These are phyloP conservation scores for Agrotis ipsilon DNA, from an alignment of 2,888 invertebrate genomes.

Conservation along the genomic window DNA sequence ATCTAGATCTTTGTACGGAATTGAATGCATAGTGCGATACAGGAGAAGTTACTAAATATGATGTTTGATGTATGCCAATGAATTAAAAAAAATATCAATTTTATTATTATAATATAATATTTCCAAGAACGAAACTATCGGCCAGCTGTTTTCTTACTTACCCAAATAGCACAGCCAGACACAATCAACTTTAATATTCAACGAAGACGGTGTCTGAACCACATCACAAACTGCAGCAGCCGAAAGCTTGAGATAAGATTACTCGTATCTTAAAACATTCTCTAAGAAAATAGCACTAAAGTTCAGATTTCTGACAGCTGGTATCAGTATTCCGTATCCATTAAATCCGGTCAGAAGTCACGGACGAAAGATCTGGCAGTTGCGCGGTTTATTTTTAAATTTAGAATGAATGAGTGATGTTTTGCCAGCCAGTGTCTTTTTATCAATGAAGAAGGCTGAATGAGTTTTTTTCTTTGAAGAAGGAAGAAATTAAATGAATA, in stretches of 20 bases:
- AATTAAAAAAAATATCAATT: too few relatives aligned
- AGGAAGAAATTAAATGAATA: neutral
- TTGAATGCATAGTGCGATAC: too few relatives aligned
- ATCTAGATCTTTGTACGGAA: too few relatives aligned
- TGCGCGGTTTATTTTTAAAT: slow-evolving; percentile 52
- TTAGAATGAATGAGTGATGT: slow-evolving; percentile 50
- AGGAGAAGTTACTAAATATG: too few relatives aligned
- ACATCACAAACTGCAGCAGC: slow-evolving; percentile 51
- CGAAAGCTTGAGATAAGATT: slow-evolving; percentile 58
- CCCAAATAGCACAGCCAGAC: slow-evolving; percentile 33
- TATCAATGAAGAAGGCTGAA: slow-evolving; percentile 19
- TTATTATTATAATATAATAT: too few relatives aligned
- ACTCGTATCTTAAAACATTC: slow-evolving; percentile 48
- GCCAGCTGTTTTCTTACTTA: slow-evolving; percentile 13
- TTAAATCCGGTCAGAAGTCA: slow-evolving; percentile 58
- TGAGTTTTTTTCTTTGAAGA: neutral
- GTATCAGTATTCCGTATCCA: slow-evolving; percentile 54
- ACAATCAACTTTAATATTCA: slow-evolving; percentile 25
- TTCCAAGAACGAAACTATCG: slow-evolving; percentile 6
- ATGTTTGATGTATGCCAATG: too few relatives aligned
- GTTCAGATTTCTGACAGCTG: slow-evolving; percentile 50
- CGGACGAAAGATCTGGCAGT: slow-evolving; percentile 46
- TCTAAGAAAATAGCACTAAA: slow-evolving; percentile 58
- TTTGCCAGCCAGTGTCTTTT: slow-evolving; percentile 34
- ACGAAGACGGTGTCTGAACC: slow-evolving; percentile 30